Evolutionary conservation across 2,888 invertebrate species (phyloP).

Genomic region (Thelaira solivaga): DNA sequence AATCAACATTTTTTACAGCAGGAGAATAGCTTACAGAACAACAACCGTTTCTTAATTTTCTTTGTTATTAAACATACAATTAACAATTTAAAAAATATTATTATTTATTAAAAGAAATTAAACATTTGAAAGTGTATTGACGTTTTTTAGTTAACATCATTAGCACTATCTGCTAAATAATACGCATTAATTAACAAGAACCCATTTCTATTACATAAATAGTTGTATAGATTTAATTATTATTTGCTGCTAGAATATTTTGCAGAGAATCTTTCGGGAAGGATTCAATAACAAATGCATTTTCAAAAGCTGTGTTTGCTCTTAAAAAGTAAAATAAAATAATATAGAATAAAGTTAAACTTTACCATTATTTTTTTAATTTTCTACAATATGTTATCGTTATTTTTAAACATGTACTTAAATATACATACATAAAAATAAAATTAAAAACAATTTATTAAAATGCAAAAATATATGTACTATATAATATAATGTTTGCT

Average conservation of each 20-base stretch:
- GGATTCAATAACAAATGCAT: not conserved
- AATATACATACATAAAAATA: not conserved
- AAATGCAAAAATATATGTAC: not conserved
- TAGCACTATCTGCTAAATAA: no score
- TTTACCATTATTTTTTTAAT: constrained; percentile 1
- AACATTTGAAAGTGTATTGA: no score
- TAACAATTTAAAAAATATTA: not conserved
- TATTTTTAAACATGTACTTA: constrained; percentile 15
- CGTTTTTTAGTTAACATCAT: no score
- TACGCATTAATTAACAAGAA: no score
- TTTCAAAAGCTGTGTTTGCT: constrained; percentile 2
- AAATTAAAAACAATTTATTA: not conserved
- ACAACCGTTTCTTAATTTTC: not conserved
- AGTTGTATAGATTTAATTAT: no score
- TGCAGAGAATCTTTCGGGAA: not conserved
- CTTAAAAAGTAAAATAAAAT: not conserved
- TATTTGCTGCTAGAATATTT: not conserved
- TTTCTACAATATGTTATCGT: constrained; percentile 11
- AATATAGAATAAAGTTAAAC: constrained; percentile 8
- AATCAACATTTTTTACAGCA: no score
- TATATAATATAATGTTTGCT: constrained; percentile 43
- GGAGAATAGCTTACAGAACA: not conserved
- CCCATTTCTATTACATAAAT: no score
- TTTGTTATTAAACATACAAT: not conserved
- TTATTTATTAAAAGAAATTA: no score